phyloP scores from a whole-genome alignment of 1,140 invertebrate species.

The Euwallacea fornicatus region DNA sequence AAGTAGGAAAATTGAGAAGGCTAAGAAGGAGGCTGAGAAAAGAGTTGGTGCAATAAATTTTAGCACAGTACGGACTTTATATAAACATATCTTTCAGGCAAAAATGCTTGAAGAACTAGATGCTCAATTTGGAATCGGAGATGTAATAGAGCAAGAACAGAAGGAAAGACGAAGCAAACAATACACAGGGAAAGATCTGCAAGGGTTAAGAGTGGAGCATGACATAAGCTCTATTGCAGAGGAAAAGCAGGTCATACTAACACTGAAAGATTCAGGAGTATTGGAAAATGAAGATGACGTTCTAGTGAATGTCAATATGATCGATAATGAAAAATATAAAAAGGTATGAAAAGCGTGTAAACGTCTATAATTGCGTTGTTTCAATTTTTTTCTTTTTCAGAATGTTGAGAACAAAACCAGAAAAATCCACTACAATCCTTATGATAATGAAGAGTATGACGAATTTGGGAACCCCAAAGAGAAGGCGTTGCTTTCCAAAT shows the following conservation, averaged over 20 bases:
- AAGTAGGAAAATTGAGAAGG: constrained; percentile 73
- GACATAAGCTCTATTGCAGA: constrained; percentile 78
- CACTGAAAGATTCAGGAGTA: constrained; percentile 90
- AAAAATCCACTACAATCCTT: constrained; percentile 79
- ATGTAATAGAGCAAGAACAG: constrained; percentile 79
- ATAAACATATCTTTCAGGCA: constrained; percentile 61
- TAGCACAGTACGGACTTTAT: constrained; percentile 18
- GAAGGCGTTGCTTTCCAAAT: constrained; percentile 81
- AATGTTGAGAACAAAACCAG: constrained; percentile 86
- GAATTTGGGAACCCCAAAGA: constrained; percentile 74
- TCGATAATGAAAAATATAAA: constrained; percentile 90
- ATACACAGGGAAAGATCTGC: constrained; percentile 72
- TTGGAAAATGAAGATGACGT: constrained; percentile 88
- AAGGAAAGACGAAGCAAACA: constrained; percentile 61
- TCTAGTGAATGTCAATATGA: constrained; percentile 93
- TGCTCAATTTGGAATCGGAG: constrained; percentile 88
- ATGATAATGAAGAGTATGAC: constrained; percentile 85
- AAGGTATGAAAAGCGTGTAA: constrained; percentile 60
- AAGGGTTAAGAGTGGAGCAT: constrained; percentile 88
- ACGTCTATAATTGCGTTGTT: constrained; percentile 5
- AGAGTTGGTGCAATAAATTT: constrained; percentile 61
- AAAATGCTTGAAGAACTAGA: constrained; percentile 94
- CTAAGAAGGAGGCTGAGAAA: constrained; percentile 84
- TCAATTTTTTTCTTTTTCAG: constrained; percentile 50
- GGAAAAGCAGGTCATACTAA: constrained; percentile 85